Evolutionary conservation across 2,797 vertebrate species (phyloP), one percentile per base, ranked within the genome.

Genomic region (Leptodactylus fallax): DNA sequence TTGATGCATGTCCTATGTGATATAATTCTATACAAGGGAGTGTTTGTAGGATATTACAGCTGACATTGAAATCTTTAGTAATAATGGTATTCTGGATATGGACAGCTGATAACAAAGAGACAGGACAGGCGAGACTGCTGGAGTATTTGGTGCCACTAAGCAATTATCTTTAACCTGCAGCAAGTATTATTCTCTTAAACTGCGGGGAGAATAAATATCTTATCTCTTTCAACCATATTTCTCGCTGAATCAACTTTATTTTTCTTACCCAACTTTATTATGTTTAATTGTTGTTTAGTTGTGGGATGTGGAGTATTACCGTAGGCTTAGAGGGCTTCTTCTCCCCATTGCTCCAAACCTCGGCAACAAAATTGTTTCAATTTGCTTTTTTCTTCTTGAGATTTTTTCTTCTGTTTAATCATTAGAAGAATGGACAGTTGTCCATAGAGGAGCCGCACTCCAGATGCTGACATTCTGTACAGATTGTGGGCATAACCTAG

Each of bases 131-230:
- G 7, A n/a, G 71, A 25, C 83, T 85, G 56, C 45, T 61, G 71
- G 83, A 85, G 71, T 85, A 61, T 85, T 72, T 85, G 56, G 72
- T 85, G 58, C 71, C 83, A 63, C 83, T 85, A 85, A 85, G 83
- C 83, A 85, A 85, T 85, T 85, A 85, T 23, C 72, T 61, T 77
- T 63, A 85, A 85, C 72, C 74, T 77, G 83, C 74, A 85, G 72
- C 58, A 85, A 85, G 56, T 85, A 77, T 77, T 85, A 85, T 85
- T 77, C 74, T 14, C 61, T 77, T 49, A 85, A 85, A 85, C 83
- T 51, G 56, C 61, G 11, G 83, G 72, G 72, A 85, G 60, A 63
- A 85, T 78, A 47, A 78, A 85, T 76, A 85, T 76, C 83, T 85
- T 85, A 85, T 85, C 83, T 85, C 55, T 63, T 77, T 63, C 58